These are phyloP conservation scores for Holacanthus passer DNA, from an alignment of 2,113 vertebrate species.

Conservation along the genomic window DNA sequence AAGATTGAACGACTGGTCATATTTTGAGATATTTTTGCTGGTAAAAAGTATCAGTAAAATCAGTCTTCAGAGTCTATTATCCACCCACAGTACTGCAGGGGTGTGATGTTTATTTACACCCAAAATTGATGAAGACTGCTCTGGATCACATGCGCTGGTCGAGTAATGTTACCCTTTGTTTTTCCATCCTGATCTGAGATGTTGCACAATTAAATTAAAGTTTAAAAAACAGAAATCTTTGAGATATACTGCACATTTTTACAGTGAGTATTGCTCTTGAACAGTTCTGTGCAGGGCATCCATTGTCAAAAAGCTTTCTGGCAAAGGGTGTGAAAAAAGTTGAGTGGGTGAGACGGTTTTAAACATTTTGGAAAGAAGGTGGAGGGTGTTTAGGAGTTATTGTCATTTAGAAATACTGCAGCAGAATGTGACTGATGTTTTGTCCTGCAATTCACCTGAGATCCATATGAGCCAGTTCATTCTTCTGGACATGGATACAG, in stretches of 20 bases:
- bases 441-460: background rate
- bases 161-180: background rate
- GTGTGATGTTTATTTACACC: background rate
- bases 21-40: background rate
- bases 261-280: background rate
- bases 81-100: background rate
- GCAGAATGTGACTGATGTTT: background rate
- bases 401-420: constrained; percentile 1
- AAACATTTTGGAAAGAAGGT: background rate
- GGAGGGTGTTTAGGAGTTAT: background rate
- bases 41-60: background rate
- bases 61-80: background rate
- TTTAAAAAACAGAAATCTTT: background rate
- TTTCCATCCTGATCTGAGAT: background rate
- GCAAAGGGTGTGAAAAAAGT: background rate
- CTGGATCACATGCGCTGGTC: background rate
- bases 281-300: background rate
- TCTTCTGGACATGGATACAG: background rate
- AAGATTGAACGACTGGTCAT: background rate
- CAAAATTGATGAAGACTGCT: background rate
- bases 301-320: background rate
- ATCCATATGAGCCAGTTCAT: background rate
- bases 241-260: background rate
- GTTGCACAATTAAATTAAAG: background rate
- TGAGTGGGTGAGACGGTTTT: background rate